Base-by-base conservation (phyloP, 2,888 invertebrate genomes). In the Rotaria magnacalcarata region DNA sequence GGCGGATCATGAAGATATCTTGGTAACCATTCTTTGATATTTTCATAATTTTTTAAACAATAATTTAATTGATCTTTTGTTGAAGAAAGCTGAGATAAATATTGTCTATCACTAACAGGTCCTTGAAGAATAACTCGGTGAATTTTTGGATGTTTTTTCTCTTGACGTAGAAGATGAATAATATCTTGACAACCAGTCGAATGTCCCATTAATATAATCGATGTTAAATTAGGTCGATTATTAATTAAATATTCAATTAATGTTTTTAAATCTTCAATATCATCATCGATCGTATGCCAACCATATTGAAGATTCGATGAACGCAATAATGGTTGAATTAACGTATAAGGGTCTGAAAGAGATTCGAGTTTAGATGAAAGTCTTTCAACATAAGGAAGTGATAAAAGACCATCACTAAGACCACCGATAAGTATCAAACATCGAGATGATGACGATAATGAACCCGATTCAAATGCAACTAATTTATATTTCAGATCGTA, bases 161-260 rank as follows among this genome's bases (percentile, higher is more conserved):
- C 43, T 47, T 75, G 43, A 41, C 47, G 21, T 2, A 75, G 43
- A 75, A 24, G 43, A 75, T 75, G 47, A 43, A 75, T 75, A 47
- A 75, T 75, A 75, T 75, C 75, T 75, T 75, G 75, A 75, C 75
- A 75, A 47, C 75, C 75, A 0, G 75, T 75, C 43, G 75, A 75
- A 75, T 75, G 75, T 6, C 75, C 75, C 75, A 75, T 75, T 10
- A 75, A 43, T 21, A 43, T 75, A 41, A 75, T 43, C 24, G 75
- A 75, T 75, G 19, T 19, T 7, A 47, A 21, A 43, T 75, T 4
- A 10, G 7, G 24, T 43, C 75, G 43, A 24, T 43, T 24, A 4
- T 43, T 21, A 1, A 19, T 47, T 43, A 75, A 24, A 43, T 43
- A 43, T 10, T 75, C 2, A 43, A 75, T 75, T 24, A 75, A 24